phyloP scores from a whole-genome alignment of 2,113 vertebrate genomes.

The Ancistrus triradiatus region DNA sequence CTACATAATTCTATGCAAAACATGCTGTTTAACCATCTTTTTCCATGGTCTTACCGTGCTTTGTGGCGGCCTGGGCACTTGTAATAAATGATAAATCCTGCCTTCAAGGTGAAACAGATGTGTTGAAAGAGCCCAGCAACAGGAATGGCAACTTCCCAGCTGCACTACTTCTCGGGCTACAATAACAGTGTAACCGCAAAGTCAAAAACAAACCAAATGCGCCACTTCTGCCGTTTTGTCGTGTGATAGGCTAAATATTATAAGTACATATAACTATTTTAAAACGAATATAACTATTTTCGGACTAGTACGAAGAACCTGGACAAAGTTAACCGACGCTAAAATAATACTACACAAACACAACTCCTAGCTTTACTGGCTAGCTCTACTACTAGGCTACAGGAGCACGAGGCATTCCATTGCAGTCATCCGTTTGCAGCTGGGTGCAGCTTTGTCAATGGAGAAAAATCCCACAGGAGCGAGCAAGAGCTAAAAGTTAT shows the following conservation, averaged over 20 bases:
- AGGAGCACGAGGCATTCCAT: not conserved
- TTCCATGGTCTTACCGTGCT: constrained; percentile 19
- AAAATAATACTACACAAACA: not conserved
- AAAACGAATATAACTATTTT: too few species aligned
- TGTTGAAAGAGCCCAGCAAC: not conserved
- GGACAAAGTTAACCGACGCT: constrained; percentile 40
- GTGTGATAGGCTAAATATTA: too few species aligned
- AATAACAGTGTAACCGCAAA: constrained; percentile 6
- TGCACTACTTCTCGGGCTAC: too few species aligned
- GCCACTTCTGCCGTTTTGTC: too few species aligned
- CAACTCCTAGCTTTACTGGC: constrained; percentile 16
- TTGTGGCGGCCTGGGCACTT: not conserved
- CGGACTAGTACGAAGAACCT: too few species aligned
- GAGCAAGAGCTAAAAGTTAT: not conserved
- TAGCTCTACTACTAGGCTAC: not conserved
- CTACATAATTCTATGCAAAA: too few species aligned
- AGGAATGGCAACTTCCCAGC: not conserved
- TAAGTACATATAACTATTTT: too few species aligned
- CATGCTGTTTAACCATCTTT: too few species aligned
- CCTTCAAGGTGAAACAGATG: not conserved
- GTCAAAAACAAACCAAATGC: too few species aligned
- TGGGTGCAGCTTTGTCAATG: not conserved
- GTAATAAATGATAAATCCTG: not conserved
- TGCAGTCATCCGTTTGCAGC: not conserved
- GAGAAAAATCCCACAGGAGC: not conserved